Evolutionary conservation across 2,797 vertebrate genomes (phyloP).

Genomic region (Microhierax caerulescens): DNA sequence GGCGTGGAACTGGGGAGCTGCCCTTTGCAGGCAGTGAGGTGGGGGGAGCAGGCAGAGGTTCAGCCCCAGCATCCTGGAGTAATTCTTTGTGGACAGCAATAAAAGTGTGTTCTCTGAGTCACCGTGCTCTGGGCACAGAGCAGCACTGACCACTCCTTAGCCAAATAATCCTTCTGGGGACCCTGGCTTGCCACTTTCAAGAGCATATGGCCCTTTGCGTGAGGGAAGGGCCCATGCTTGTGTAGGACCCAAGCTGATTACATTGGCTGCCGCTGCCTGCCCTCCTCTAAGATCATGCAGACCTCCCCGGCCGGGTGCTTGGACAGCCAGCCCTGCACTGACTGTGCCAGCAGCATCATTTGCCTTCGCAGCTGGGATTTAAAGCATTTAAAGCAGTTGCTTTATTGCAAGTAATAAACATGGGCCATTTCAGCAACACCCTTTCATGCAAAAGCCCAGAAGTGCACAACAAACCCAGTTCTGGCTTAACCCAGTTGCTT

Average conservation of each 20-base stretch:
- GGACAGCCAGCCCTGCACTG: neutral
- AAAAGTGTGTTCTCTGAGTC: rapidly evolving
- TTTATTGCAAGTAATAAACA: conserved; percentile 38
- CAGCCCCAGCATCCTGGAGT: neutral
- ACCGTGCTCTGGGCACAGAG: neutral
- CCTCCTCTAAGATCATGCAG: neutral
- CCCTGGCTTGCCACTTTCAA: rapidly evolving
- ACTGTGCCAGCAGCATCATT: conserved; percentile 26
- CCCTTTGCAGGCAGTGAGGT: neutral
- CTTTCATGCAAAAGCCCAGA: neutral
- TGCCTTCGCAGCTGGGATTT: neutral
- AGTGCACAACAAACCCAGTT: rapidly evolving
- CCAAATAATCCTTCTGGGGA: rapidly evolving
- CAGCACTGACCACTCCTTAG: neutral
- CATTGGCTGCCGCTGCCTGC: neutral
- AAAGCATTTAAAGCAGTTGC: neutral
- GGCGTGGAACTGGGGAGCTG: neutral
- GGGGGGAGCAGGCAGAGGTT: neutral
- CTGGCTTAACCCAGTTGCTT: neutral
- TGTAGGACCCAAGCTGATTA: neutral
- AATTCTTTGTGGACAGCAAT: neutral
- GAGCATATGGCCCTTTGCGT: rapidly evolving
- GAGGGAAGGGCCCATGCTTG: neutral
- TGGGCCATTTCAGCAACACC: neutral
- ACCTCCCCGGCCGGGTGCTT: neutral